Base-by-base conservation (phyloP, 2,113 vertebrate species). In the Lagenorhynchus albirostris region DNA sequence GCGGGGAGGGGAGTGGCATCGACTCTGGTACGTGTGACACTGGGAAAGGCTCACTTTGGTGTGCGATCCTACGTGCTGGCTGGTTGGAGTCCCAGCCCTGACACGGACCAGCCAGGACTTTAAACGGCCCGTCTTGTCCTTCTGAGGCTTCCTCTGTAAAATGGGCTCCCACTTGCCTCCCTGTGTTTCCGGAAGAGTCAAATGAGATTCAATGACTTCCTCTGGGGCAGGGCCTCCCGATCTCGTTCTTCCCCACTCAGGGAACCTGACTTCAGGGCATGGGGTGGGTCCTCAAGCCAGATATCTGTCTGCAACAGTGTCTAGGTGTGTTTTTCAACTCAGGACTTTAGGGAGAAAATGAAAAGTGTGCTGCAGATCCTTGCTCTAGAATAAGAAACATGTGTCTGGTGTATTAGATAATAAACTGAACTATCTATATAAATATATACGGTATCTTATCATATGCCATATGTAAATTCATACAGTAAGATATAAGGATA, bases 1-100 rank as follows among this genome's bases (percentile, higher is more conserved):
- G 36, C 0, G 1, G 9, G 25, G 38, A 36, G 60, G 18, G 21
- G 3, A 55, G 14, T 0, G 18, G 29, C 12, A 1, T 50, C 2
- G 3, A 5, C 21, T 82, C 67, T 15, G 1, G 60, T 18, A 11
- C 1, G 1, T 55, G 15, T 5, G 38, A 25, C 2, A 0, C 60
- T 10, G 79, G 31, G 62, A 44, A 60, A 53, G 55, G 0, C 9
- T 68, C 26, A 4, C 38, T 20, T 20, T 73, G 38, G 9, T 1
- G 4, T 2, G 50, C 9, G 5, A 47, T 68, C 91, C 1, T 0
- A 15, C 21, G 53, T 1, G 23, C 20, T 10, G 5, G 50, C 29
- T 8, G 44, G 17, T 8, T 13, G 83, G 2, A 17, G 38, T 17
- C 60, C 50, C 18, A 8, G 33, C 25, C 60, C 36, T n/a, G 60